Conservation (phyloP, 2,888 invertebrate genomes). For the Xanthia icteritia region DNA sequence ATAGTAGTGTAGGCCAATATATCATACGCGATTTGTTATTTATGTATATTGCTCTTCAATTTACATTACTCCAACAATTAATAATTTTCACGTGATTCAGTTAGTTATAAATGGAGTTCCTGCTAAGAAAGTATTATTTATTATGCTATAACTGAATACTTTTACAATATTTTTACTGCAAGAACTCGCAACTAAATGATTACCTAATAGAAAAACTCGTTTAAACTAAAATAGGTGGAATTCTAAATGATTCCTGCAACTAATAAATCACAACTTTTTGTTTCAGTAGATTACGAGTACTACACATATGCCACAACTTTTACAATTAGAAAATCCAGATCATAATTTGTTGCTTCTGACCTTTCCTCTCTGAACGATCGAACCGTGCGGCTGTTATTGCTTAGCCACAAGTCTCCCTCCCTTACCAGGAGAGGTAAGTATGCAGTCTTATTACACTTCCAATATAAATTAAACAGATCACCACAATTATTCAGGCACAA, state of each 20-base stretch:
- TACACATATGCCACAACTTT: accelerated
- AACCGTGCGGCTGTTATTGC: too few species aligned
- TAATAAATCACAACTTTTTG: background rate
- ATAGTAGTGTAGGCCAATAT: background rate
- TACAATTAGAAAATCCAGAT: background rate
- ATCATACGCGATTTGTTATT: constrained; percentile 24
- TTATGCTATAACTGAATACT: background rate
- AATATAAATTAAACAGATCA: background rate
- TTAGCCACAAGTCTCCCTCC: too few species aligned
- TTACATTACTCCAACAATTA: constrained; percentile 11
- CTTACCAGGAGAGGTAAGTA: background rate
- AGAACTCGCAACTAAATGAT: background rate
- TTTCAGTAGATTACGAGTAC: background rate
- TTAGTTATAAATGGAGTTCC: constrained; percentile 1
- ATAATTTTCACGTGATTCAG: constrained; percentile 3
- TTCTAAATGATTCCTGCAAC: background rate
- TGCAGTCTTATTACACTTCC: background rate
- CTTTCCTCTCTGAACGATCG: background rate
- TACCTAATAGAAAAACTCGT: background rate
- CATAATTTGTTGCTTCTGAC: background rate
- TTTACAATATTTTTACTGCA: background rate
- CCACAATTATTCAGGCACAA: background rate
- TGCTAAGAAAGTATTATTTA: constrained; percentile 14
- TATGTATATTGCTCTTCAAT: constrained; percentile 25
- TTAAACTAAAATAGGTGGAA: too few species aligned